phyloP scores from a whole-genome alignment of 2,888 invertebrate species.

The Eupeodes latifasciatus region DNA sequence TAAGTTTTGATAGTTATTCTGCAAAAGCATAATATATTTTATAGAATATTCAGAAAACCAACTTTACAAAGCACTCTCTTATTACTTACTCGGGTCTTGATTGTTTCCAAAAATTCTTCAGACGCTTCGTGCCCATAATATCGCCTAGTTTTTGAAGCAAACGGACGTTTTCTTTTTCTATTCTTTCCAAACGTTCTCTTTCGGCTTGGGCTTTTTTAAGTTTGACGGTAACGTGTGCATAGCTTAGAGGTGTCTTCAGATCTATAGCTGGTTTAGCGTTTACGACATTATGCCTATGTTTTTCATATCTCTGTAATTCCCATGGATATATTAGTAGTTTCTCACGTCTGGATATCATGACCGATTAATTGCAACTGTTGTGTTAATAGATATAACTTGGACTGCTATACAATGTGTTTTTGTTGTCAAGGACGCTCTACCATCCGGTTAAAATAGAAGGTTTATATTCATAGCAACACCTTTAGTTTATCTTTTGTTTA shows the following conservation, averaged over 20 bases:
- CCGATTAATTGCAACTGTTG: neutral
- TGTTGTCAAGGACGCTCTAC: conserved; percentile 42
- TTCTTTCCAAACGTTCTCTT: conserved; percentile 87
- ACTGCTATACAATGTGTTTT: neutral
- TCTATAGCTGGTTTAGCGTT: conserved; percentile 89
- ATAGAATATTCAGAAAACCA: too few relatives aligned
- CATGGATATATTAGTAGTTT: conserved; percentile 89
- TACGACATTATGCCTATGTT: conserved; percentile 88
- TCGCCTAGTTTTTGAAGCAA: conserved; percentile 88
- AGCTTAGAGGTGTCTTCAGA: conserved; percentile 86
- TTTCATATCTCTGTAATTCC: conserved; percentile 88
- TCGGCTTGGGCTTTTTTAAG: conserved; percentile 89
- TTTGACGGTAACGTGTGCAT: conserved; percentile 88
- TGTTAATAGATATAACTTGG: conserved; percentile 6
- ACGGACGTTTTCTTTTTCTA: conserved; percentile 89
- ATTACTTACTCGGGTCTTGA: conserved; percentile 86
- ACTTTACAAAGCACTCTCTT: too few relatives aligned
- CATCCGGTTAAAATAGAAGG: neutral
- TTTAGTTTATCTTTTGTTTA: neutral
- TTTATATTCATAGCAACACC: conserved; percentile 52
- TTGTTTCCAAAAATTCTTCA: conserved; percentile 88
- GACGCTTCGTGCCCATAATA: conserved; percentile 88
- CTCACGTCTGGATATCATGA: conserved; percentile 89
- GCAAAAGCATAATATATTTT: too few relatives aligned
- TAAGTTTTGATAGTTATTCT: too few relatives aligned